These are phyloP conservation scores for Porites lutea DNA, from an alignment of 64 coral and sea anemone genomes.

Conservation along the genomic window DNA sequence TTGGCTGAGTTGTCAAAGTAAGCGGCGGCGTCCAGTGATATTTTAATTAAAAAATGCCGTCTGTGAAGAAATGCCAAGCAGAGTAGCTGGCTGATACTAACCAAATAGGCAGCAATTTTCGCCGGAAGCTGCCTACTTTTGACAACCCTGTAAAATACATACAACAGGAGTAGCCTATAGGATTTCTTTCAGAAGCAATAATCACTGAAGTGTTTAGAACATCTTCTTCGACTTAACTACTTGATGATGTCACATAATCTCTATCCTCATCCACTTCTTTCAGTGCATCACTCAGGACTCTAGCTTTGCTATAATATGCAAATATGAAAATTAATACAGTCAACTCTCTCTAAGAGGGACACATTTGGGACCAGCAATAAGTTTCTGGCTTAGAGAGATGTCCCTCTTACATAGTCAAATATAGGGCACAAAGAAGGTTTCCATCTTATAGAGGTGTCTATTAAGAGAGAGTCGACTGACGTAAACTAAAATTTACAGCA, in stretches of 20 bases:
- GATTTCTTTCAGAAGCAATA: neutral
- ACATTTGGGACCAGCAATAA: too few species aligned
- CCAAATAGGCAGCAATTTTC: neutral
- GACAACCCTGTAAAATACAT: slow-evolving; percentile 20
- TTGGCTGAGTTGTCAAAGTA: too few species aligned
- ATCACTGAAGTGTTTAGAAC: neutral
- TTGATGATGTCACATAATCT: slow-evolving; percentile 25
- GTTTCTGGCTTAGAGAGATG: too few species aligned
- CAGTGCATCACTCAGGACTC: neutral
- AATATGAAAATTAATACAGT: too few species aligned
- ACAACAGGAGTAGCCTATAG: slow-evolving; percentile 20
- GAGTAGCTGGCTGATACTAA: too few species aligned
- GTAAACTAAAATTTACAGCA: too few species aligned
- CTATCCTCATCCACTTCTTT: slow-evolving; percentile 17
- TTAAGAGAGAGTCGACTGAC: too few species aligned
- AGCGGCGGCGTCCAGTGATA: neutral
- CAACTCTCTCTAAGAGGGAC: too few species aligned
- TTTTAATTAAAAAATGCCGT: slow-evolving; percentile 12
- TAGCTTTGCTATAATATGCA: too few species aligned
- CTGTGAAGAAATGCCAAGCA: slow-evolving; percentile 5
- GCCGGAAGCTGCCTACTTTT: slow-evolving; percentile 7
- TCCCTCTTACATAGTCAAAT: too few species aligned
- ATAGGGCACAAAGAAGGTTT: too few species aligned
- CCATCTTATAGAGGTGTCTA: too few species aligned
- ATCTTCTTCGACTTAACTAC: slow-evolving; percentile 11